These are phyloP conservation scores for Mormoops blainvillei DNA, from an alignment of 2,113 vertebrate species.

Conservation along the genomic window DNA sequence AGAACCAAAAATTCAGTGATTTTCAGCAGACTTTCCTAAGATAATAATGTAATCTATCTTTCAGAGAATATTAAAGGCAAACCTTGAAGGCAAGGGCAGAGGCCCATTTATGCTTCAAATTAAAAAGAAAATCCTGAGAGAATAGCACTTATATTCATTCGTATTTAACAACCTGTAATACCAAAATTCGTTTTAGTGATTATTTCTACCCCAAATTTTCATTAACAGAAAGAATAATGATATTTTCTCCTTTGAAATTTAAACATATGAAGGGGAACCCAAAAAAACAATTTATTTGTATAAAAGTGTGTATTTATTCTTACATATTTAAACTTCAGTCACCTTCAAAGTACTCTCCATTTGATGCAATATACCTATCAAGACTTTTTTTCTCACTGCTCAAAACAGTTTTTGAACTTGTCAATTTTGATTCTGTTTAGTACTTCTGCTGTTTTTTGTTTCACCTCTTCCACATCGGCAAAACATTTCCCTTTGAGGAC, in stretches of 20 bases:
- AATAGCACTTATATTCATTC: conserved; percentile 61
- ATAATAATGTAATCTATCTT: conserved; percentile 79
- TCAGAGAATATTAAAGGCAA: conserved; percentile 71
- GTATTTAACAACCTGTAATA: conserved; percentile 55
- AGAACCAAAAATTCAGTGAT: conserved; percentile 65
- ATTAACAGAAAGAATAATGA: conserved; percentile 57
- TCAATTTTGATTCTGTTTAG: too few species aligned
- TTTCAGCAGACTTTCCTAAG: conserved; percentile 72
- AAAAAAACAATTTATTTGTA: too few species aligned
- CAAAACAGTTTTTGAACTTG: too few species aligned
- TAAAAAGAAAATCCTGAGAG: conserved; percentile 64
- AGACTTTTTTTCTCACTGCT: too few species aligned
- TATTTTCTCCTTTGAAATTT: conserved; percentile 39
- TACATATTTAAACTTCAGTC: too few species aligned
- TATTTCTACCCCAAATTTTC: conserved; percentile 35
- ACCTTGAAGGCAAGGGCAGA: conserved; percentile 67
- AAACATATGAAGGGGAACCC: background rate
- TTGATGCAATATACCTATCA: too few species aligned
- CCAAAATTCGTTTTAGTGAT: conserved; percentile 42
- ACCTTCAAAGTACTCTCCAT: too few species aligned
- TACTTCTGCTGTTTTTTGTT: too few species aligned
- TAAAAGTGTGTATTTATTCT: too few species aligned
- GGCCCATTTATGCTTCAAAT: conserved; percentile 62
- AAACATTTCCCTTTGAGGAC: too few species aligned
- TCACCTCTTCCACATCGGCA: too few species aligned